Evolutionary conservation across 1,140 invertebrate genomes (phyloP).

Genomic region (Eulimnadia texana): DNA sequence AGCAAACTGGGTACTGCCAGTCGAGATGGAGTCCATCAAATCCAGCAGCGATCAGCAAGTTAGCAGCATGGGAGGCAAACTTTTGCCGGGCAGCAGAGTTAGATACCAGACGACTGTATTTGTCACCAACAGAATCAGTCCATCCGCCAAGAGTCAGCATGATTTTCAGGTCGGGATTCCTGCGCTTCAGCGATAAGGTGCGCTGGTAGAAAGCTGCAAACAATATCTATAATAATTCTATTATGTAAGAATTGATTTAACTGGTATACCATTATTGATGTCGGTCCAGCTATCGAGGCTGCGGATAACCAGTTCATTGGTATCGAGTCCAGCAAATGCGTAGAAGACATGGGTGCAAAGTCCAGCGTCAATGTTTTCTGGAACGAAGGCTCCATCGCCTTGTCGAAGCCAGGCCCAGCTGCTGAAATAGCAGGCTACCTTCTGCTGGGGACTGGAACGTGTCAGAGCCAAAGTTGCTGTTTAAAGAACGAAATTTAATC

Average conservation of each 20-base stretch:
- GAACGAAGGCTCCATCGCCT: conserved; percentile 63
- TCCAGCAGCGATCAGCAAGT: conserved; percentile 51
- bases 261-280: conserved; percentile 58
- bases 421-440: conserved; percentile 71
- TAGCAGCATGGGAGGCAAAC: conserved; percentile 43
- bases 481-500: no score
- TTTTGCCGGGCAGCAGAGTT: conserved; percentile 43
- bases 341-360: conserved; percentile 81
- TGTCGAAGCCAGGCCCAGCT: conserved; percentile 78
- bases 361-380: conserved; percentile 60
- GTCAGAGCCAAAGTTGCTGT: no score
- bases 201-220: conserved; percentile 41
- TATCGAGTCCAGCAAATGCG: conserved; percentile 72
- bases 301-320: conserved; percentile 52
- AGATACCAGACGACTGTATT: conserved; percentile 61
- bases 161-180: conserved; percentile 34
- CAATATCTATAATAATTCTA: no score
- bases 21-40: conserved; percentile 73
- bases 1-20: conserved; percentile 84
- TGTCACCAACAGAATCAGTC: conserved; percentile 70
- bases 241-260: no score
- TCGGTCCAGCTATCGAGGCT: conserved; percentile 73
- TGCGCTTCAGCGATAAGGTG: conserved; percentile 30
- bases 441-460: conserved; percentile 23
- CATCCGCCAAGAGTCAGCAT: conserved; percentile 74